Conservation (phyloP, 2,113 vertebrate genomes). For the Lophotis ruficrista region DNA sequence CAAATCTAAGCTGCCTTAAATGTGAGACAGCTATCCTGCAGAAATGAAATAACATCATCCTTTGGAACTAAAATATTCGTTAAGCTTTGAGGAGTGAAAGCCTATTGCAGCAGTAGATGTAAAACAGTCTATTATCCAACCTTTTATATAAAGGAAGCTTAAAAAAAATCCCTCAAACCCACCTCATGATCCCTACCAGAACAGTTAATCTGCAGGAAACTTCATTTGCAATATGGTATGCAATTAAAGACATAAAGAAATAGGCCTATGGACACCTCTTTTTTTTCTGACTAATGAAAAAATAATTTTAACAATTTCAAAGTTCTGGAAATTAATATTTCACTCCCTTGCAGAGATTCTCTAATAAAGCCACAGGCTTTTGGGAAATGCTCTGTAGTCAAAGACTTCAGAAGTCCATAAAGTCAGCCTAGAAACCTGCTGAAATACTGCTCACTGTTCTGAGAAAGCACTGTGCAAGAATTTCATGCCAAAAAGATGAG, state of each 20-base stretch:
- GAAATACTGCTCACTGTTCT: not conserved
- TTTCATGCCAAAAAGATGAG: not conserved
- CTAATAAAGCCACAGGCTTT: not conserved
- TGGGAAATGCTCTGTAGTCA: not conserved
- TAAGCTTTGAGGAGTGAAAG: not conserved
- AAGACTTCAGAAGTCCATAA: not conserved
- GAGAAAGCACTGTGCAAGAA: not conserved
- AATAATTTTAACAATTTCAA: not conserved
- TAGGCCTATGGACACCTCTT: not conserved
- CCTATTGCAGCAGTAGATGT: not conserved
- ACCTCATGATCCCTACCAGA: not conserved
- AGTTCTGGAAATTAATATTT: not conserved
- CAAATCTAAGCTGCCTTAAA: not conserved
- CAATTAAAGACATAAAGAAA: not conserved
- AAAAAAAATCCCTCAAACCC: not conserved
- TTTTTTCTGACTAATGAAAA: not conserved
- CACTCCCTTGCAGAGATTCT: not conserved
- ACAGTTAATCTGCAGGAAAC: not conserved
- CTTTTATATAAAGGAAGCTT: not conserved
- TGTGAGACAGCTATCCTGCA: not conserved
- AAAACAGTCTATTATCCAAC: not conserved
- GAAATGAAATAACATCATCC: not conserved
- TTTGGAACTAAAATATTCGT: not conserved
- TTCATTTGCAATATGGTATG: not conserved
- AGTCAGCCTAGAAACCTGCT: not conserved